Evolutionary conservation across 2,797 vertebrate genomes (phyloP), one percentile per base, ranked within the genome.

Genomic region (Rhyacichthys aspro): DNA sequence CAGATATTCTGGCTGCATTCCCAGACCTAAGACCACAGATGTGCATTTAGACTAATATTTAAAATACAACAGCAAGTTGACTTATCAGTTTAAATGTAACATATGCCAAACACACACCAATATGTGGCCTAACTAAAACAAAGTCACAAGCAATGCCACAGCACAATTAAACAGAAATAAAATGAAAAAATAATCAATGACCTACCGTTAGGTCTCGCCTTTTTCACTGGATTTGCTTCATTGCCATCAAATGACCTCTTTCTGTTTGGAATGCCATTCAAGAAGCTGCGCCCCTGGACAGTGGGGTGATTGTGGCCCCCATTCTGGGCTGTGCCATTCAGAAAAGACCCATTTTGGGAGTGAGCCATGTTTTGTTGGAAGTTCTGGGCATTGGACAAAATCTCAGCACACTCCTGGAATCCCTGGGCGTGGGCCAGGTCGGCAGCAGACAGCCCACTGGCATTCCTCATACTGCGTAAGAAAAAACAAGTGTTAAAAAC

Each of bases 381-480:
- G 86, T 95, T 97, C 93, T 96, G 97, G 88, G 96, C 94, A 91
- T 96, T 96, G 93, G 95, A 95, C 88, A 99, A 96, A 92, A 97
- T 93, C 92, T 94, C 95, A 81, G 96, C 93, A 64, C 98, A 98
- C 85, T 98, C 95, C 76, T 89, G 94, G 94, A 99, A 99, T 79
- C 98, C 98, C 93, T 99, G 98, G 90, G 96, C 95, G 76, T 95
- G 94, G 87, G 98, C 97, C 93, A 99, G 94, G 92, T 99, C 96
- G 80, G 97, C 97, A 85, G 96, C 95, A 16, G 96, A 96, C 96
- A 98, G 94, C 93, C 96, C 98, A 93, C 93, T 97, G 93, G 96
- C 96, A 93, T 98, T 99, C 94, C 96, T 97, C 89, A 98, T 94
- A 93, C 98, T 99, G 96, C 82, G 92, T 90, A 92, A 96, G 90